Evolutionary conservation across 1,140 invertebrate genomes (phyloP), one percentile per base, ranked within the genome.

Genomic region (Procambarus clarkii): DNA sequence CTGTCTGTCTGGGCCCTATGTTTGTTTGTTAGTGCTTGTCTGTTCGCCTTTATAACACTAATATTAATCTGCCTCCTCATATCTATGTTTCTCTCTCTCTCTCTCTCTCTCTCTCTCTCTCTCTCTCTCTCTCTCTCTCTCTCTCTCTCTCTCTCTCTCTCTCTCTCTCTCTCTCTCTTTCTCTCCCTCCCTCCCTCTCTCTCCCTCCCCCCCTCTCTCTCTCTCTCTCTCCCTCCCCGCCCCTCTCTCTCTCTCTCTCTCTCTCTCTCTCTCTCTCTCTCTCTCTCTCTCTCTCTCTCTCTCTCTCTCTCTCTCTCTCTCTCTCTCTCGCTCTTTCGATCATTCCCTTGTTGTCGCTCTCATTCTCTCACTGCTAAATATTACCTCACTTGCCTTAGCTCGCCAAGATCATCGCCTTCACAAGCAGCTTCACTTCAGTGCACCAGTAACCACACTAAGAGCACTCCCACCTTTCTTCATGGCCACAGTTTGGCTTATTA

Each of bases 51-150:
- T 58, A 15, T 58, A 9, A 58, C 1, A 15, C 54, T 58, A 58
- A 58, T 58, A 15, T 9, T 58, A 1, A 58, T 58, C 54, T 9
- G 54, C 2, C 54, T 58, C 54, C 15, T 15, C 13, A 5, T 58
- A 8, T 58, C 54, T 58, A 34, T 34, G 0, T 34, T 34, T 34
- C 1, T 54, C 50, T 54, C 50, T 54, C 50, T 54, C 50, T 18
- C 64, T 69, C 60, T 18, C 60, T 69, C 60, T 18, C 60, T 69
- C 60, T 18, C 60, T 64, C 5, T 64, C 60, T 64, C 60, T 64
- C 60, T 64, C 60, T 64, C 60, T 64, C 60, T 64, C 60, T 64
- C 60, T 64, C 60, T 64, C 60, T 64, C 60, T 64, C 60, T 64
- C 60, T 64, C 60, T 64, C 60, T 64, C 60, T 64, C 2, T 69